These are phyloP conservation scores for Drosophila rhopaloa DNA, from an alignment of 1,140 invertebrate species.

Conservation along the genomic window DNA sequence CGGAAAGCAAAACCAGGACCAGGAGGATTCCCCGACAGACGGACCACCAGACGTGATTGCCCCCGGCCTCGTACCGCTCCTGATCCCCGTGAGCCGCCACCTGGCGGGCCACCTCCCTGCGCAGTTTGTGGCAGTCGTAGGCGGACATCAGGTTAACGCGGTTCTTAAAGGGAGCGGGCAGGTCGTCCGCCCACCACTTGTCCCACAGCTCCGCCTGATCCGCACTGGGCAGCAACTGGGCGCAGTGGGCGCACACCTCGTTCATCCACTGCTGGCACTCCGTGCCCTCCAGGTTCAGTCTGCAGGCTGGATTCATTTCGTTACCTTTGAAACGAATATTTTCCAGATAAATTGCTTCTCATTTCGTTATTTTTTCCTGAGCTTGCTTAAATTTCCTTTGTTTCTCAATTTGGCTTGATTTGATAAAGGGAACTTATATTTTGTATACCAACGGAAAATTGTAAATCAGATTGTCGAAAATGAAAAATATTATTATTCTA, in stretches of 20 bases:
- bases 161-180: conserved; percentile 13
- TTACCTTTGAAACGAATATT: not conserved
- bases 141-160: conserved; percentile 44
- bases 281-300: conserved; percentile 22
- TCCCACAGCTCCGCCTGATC: conserved; percentile 50
- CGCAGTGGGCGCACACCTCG: conserved; percentile 44
- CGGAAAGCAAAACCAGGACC: not conserved
- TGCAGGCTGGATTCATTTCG: conserved; percentile 60
- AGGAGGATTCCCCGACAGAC: not conserved
- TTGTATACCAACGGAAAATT: no score
- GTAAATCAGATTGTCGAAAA: no score
- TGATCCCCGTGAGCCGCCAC: not conserved
- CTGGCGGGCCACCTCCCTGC: conserved; percentile 27
- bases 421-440: no score
- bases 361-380: not conserved
- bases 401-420: not conserved
- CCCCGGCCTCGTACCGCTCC: not conserved
- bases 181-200: conserved; percentile 52
- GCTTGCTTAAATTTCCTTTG: conserved; percentile 2
- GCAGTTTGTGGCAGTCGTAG: conserved; percentile 52
- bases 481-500: no score
- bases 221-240: conserved; percentile 23
- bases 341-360: not conserved
- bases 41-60: not conserved
- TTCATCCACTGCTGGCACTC: conserved; percentile 59